Evolutionary conservation across 1,140 invertebrate species (phyloP).

Genomic region (Cydia fagiglandana): DNA sequence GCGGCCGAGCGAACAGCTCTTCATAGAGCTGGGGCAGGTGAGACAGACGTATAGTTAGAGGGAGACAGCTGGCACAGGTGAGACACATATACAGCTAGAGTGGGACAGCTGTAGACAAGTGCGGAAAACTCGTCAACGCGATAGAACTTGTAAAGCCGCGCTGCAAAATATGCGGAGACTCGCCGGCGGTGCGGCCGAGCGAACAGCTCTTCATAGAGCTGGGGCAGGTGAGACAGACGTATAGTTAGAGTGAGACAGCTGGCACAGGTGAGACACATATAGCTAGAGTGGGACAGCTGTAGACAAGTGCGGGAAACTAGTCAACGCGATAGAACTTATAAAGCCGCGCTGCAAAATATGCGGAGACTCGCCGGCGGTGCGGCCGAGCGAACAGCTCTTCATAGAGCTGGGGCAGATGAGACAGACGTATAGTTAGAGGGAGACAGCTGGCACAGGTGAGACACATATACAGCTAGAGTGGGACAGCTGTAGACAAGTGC

Average conservation of each 20-base stretch:
- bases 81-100: not conserved
- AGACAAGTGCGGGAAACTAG: constrained; percentile 97
- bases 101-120: constrained; percentile 84
- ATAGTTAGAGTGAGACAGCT: not conserved
- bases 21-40: constrained; percentile 93
- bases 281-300: no score
- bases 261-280: not conserved
- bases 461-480: not conserved
- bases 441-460: not conserved
- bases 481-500: constrained; percentile 87
- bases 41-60: not conserved
- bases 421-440: not conserved
- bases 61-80: not conserved
- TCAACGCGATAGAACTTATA: constrained; percentile 96
- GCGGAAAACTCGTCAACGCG: constrained; percentile 97
- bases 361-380: constrained; percentile 85
- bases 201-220: constrained; percentile 94
- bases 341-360: constrained; percentile 96
- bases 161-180: constrained; percentile 93
- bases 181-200: constrained; percentile 88
- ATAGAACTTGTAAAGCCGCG: constrained; percentile 92
- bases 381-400: constrained; percentile 91
- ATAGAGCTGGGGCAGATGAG: constrained; percentile 91
- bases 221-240: constrained; percentile 82
- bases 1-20: constrained; percentile 90